Evolutionary conservation across 1,140 invertebrate species (phyloP).

Genomic region (Ceratosolen fusciceps): DNA sequence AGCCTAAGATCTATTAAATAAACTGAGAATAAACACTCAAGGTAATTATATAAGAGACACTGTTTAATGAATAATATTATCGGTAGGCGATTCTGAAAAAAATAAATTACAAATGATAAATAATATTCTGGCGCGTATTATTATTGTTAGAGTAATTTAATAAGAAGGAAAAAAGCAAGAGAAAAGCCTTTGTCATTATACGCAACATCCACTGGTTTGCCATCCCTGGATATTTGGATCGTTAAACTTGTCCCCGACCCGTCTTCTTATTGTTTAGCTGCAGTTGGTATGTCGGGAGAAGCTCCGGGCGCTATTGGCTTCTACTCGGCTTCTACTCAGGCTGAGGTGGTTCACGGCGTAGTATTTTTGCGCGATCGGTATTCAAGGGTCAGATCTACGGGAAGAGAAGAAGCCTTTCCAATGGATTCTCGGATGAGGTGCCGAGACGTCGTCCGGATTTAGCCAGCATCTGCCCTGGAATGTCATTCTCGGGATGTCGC

Average conservation of each 20-base stretch:
- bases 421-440: background rate
- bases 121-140: too few relatives aligned
- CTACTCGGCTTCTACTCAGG: background rate
- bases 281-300: background rate
- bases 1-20: too few relatives aligned
- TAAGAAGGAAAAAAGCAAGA: background rate
- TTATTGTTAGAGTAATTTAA: too few relatives aligned
- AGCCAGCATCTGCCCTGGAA: constrained; percentile 59
- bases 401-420: background rate
- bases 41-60: too few relatives aligned
- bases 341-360: background rate
- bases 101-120: too few relatives aligned
- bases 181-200: background rate
- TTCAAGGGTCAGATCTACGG: constrained; percentile 19
- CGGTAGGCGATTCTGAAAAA: too few relatives aligned
- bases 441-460: constrained; percentile 52
- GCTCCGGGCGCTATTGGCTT: constrained; percentile 6
- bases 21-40: too few relatives aligned
- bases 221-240: background rate
- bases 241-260: too few relatives aligned
- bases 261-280: background rate
- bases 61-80: too few relatives aligned
- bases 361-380: background rate
- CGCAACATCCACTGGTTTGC: background rate
- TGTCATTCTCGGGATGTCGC: constrained; percentile 32